Evolutionary conservation across 2,888 invertebrate species (phyloP).

Genomic region (Melinaea menophilus): DNA sequence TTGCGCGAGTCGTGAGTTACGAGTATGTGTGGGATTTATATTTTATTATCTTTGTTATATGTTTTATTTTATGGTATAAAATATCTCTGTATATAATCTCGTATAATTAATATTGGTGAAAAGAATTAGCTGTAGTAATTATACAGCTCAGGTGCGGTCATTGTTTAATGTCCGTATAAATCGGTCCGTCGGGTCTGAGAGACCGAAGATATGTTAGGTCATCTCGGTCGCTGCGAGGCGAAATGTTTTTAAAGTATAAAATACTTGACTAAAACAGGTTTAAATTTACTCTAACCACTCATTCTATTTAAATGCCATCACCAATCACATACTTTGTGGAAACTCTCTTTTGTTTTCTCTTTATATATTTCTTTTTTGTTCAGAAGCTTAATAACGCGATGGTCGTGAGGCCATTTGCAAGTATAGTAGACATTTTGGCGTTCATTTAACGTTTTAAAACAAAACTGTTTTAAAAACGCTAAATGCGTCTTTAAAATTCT

Average conservation of each 20-base stretch:
- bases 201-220: conserved; percentile 22
- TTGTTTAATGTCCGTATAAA: conserved; percentile 47
- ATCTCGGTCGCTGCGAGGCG: not conserved
- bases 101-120: conserved; percentile 52
- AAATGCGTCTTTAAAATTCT: conserved; percentile 10
- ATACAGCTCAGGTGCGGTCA: conserved; percentile 43
- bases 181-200: conserved; percentile 36
- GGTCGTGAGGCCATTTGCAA: not conserved
- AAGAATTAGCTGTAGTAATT: conserved; percentile 48
- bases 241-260: not conserved
- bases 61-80: conserved; percentile 20
- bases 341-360: not conserved
- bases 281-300: too few species aligned
- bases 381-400: not conserved
- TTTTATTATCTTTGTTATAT: not conserved
- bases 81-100: conserved; percentile 35
- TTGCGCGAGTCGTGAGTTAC: too few species aligned
- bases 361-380: not conserved
- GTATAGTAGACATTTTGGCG: conserved; percentile 3
- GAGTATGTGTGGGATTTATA: not conserved
- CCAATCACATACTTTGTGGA: not conserved
- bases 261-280: not conserved
- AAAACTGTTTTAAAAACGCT: not conserved
- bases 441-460: not conserved
- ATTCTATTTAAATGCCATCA: not conserved